Base-by-base conservation (phyloP, 2,113 vertebrate species). In the Spheniscus mendiculus region DNA sequence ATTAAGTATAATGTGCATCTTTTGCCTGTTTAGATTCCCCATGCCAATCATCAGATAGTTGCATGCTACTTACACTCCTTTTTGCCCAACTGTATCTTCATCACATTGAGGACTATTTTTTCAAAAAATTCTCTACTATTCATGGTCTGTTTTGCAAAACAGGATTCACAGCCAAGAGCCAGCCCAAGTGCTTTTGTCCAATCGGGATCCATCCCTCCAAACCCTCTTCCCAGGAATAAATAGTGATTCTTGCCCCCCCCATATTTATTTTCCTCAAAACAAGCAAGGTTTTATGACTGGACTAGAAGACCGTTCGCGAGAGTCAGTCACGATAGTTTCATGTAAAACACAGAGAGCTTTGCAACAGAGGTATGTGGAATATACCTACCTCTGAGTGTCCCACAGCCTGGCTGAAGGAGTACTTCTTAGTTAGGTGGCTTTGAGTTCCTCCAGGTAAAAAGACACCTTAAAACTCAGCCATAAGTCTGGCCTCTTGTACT, bases 311-410 rank as follows among this genome's bases (percentile, higher is more conserved):
- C 4, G 22, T 23, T 63, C 59, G 2, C 27, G 5, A 52, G 62
- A 40, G 11, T 18, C 36, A 7, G 9, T 17, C 11, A 16, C 0
- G 12, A 4, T 13, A 52, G 56, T 79, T 79, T 40, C 15, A 53
- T 2, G 29, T 8, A 20, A 42, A 66, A 30, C 3, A 16, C 30
- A 30, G 23, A 34, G 47, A 61, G 4, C 29, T 78, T 74, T 32
- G 30, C 26, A 44, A 6, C 18, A 65, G 30, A n/a, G 4, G 40
- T 7, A 0, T 4, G 11, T 7, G 36, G 36, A 67, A 50, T 2
- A 4, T 0, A 6, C 21, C 30, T 4, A 7, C n/a, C n/a, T 47
- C 15, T 6, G 16, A 6, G 5, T 18, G 18, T 8, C 47, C 53
- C 38, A 5, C 21, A 29, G n/a, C 58, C 92, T 42, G 42, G 9